Evolutionary conservation across 2,888 invertebrate genomes (phyloP).

Genomic region (Caenorhabditis uteleia): DNA sequence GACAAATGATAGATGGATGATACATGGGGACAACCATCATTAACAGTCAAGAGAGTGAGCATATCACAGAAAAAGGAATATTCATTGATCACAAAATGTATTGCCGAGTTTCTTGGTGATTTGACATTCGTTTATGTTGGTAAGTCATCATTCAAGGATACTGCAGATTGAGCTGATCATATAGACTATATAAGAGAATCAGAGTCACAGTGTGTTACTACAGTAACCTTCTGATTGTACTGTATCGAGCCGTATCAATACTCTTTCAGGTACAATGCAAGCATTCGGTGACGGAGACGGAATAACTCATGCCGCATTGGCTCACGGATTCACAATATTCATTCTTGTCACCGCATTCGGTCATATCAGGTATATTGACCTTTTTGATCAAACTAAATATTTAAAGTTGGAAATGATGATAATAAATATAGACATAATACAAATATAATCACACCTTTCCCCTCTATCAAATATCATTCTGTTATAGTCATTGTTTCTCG

Average conservation of each 20-base stretch:
- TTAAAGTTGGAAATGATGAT: no score
- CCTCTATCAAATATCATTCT: no score
- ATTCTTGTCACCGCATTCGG: conserved; percentile 56
- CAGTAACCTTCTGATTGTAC: neutral
- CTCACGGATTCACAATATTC: conserved; percentile 62
- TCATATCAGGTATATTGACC: conserved; percentile 61
- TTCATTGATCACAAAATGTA: conserved; percentile 53
- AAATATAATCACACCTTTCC: no score
- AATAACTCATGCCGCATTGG: conserved; percentile 52
- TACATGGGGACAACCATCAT: no score
- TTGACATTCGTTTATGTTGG: conserved; percentile 61
- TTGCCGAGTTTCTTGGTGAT: conserved; percentile 58
- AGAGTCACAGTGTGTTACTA: neutral
- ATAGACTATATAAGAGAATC: no score
- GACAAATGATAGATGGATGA: no score
- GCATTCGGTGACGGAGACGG: conserved; percentile 38
- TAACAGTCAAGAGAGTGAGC: no score
- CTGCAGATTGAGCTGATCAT: neutral
- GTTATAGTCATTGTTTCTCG: no score
- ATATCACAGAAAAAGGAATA: conserved; percentile 45
- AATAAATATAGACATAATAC: no score
- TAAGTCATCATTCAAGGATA: no score
- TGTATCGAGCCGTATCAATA: no score
- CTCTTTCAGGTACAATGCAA: conserved; percentile 52
- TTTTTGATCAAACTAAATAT: no score